Evolutionary conservation across 2,888 invertebrate genomes (phyloP).

Genomic region (Chrysotoxum bicinctum): DNA sequence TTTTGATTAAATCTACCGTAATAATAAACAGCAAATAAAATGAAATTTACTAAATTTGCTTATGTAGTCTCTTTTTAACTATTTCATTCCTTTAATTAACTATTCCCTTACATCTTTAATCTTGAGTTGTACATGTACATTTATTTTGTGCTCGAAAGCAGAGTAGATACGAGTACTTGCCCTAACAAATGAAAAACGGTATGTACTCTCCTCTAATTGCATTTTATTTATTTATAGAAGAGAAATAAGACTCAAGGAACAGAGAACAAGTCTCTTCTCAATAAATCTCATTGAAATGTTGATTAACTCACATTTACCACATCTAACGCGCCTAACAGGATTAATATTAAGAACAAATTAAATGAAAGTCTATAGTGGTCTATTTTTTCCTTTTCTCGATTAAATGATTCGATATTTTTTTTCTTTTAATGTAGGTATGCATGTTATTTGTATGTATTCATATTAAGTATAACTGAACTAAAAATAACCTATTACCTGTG

Average conservation of each 20-base stretch:
- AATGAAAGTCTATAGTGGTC: not conserved
- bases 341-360: not conserved
- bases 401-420: not conserved
- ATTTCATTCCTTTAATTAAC: too few species aligned
- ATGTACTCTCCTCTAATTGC: too few species aligned
- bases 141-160: too few species aligned
- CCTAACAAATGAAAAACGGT: too few species aligned
- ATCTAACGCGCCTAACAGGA: not conserved
- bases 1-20: too few species aligned
- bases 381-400: not conserved
- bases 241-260: not conserved
- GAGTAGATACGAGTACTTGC: too few species aligned
- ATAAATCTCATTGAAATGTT: not conserved
- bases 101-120: too few species aligned
- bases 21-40: too few species aligned
- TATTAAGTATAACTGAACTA: not conserved
- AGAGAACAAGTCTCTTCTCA: not conserved
- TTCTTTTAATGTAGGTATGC: not conserved
- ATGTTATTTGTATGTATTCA: not conserved
- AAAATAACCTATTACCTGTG: conserved; percentile 6
- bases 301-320: not conserved
- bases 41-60: too few species aligned
- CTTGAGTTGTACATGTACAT: too few species aligned
- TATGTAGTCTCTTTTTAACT: too few species aligned
- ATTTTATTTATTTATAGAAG: not conserved